Percentiles rank a stretch among this genome's conserved stretches.
Conservation (phyloP, 2,797 vertebrate species). For the Simalia tracyae region DNA sequence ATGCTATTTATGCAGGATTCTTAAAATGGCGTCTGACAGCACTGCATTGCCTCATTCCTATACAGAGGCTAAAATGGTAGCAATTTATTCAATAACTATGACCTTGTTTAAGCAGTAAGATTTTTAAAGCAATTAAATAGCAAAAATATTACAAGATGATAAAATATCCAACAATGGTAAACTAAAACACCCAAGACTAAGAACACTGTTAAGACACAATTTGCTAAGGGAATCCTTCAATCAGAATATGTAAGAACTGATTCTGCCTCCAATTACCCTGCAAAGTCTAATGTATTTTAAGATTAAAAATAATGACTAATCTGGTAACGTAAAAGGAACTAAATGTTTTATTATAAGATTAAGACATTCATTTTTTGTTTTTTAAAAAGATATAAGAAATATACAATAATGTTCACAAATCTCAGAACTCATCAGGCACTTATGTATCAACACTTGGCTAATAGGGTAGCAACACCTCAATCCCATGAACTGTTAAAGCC, state of each 20-base stretch:
- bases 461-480: constrained; percentile 14
- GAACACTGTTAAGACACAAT: constrained; percentile 74
- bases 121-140: constrained; percentile 68
- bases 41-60: constrained; percentile 79
- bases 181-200: constrained; percentile 62
- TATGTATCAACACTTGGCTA: constrained; percentile 60
- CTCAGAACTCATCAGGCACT: constrained; percentile 37
- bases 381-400: not conserved
- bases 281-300: constrained; percentile 36
- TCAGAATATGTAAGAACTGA: constrained; percentile 46
- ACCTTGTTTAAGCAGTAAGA: constrained; percentile 67
- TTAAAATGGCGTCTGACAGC: constrained; percentile 84
- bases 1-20: constrained; percentile 84
- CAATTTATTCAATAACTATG: constrained; percentile 76
- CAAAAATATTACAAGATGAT: constrained; percentile 69
- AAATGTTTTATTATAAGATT: constrained; percentile 19
- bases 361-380: not conserved
- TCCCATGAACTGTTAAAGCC: not conserved
- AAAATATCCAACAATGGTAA: constrained; percentile 70
- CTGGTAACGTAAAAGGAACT: constrained; percentile 7
- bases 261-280: constrained; percentile 45
- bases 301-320: constrained; percentile 36
- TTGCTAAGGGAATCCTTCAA: constrained; percentile 73
- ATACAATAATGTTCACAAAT: not conserved
- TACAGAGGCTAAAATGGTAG: constrained; percentile 82